A percentile compares a stretch with the other conserved stretches of the same genome.
Evolutionary conservation across 2,797 vertebrate genomes (phyloP).

Genomic region (Premnoplex brunnescens): DNA sequence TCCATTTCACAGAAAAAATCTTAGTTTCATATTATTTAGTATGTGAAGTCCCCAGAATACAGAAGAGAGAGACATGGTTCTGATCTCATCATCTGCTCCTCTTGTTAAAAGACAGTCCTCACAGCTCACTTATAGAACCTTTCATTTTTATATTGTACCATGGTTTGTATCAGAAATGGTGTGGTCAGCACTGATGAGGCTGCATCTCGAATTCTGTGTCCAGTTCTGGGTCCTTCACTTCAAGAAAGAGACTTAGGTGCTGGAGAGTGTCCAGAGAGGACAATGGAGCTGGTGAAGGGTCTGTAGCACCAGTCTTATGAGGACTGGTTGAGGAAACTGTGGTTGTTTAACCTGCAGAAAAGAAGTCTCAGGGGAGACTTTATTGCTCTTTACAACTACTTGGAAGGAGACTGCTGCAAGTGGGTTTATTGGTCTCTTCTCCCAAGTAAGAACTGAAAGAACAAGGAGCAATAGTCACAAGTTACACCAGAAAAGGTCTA

Average conservation of each 20-base stretch:
- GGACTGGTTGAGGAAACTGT: background rate
- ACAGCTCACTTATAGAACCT: background rate
- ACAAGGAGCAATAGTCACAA: background rate
- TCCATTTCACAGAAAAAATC: background rate
- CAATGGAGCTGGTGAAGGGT: background rate
- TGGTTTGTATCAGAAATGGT: background rate
- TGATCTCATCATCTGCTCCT: background rate
- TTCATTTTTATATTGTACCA: background rate
- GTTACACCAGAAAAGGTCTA: background rate
- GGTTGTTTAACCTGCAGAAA: background rate
- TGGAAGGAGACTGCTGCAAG: background rate
- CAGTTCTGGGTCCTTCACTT: background rate
- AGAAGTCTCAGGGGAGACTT: background rate
- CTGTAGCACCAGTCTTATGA: background rate
- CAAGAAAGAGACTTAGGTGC: background rate
- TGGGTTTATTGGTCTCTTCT: background rate
- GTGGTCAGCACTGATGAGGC: background rate
- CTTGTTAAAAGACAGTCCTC: background rate
- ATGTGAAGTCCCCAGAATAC: background rate
- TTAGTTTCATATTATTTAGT: background rate
- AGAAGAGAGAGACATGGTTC: background rate
- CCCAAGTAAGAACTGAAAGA: background rate
- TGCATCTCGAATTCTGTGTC: background rate
- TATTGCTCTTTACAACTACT: too few relatives aligned
- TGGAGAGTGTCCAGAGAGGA: rapidly evolving